Percentiles rank a stretch among this genome's conserved stretches.
Conservation (phyloP, 1,140 invertebrate genomes). For the Lordiphosa clarofinis region DNA sequence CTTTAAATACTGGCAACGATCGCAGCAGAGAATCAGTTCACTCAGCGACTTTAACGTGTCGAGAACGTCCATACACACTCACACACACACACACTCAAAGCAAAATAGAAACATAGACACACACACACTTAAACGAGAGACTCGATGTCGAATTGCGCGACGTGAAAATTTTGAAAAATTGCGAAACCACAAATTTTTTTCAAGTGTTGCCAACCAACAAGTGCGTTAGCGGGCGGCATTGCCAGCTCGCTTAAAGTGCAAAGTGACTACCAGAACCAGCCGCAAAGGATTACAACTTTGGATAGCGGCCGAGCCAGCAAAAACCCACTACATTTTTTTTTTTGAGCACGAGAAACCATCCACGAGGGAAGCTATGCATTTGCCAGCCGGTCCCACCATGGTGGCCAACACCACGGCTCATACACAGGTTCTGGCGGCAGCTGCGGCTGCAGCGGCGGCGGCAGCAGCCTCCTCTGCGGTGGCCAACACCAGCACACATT, state of each 20-base stretch:
- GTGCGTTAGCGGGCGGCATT: constrained; percentile 24
- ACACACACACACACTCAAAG: constrained; percentile 3
- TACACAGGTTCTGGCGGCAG: constrained; percentile 57
- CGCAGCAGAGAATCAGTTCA: constrained; percentile 79
- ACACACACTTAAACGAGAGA: constrained; percentile 7
- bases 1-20: constrained; percentile 79
- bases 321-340: constrained; percentile 6
- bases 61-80: constrained; percentile 47
- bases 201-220: constrained; percentile 17
- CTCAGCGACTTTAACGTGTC: constrained; percentile 79
- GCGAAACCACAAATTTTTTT: constrained; percentile 30
- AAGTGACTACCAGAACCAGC: neutral
- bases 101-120: neutral
- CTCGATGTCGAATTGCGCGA: neutral
- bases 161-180: neutral
- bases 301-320: constrained; percentile 12
- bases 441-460: constrained; percentile 61
- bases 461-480: constrained; percentile 27
- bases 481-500: constrained; percentile 59
- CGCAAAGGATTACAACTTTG: constrained; percentile 35
- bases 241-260: constrained; percentile 18
- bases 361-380: constrained; percentile 52
- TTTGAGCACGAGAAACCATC: constrained; percentile 22
- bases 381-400: constrained; percentile 74
- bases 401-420: constrained; percentile 63